Evolutionary conservation across 2,113 vertebrate species (phyloP), one percentile per base, ranked within the genome.

Genomic region (Zapus hudsonius): DNA sequence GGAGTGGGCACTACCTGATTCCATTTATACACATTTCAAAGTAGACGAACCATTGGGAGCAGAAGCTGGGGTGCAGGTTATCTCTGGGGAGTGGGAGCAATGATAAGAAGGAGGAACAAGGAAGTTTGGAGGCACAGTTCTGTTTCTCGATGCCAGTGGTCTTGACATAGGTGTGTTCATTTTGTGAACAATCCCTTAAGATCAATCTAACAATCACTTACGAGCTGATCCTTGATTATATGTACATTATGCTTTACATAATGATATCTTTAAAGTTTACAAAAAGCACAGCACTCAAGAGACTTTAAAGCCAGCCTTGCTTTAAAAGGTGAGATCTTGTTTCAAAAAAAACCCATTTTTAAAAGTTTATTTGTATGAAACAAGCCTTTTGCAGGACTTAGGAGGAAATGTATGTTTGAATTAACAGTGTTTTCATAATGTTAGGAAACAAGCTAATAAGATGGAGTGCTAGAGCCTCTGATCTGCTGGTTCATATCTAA

Each of bases 401-500:
- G 69, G 80, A 63, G 79, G 79, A 96, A 96, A 67, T 33, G 64
- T 83, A 92, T 15, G 55, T 40, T 36, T 93, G 80, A 95, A 94
- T 95, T 81, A 90, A 90, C 63, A 73, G 31, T 69, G 69, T 96
- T 97, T 97, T 92, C 64, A 81, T 47, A 89, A 72, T 78, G n/a
- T n/a, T 7, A 23, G 55, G 80, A 69, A 81, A 95, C 36, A 89
- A 95, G 90, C 36, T 83, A 20, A 55, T 80, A 63, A 82, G 84
- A 95, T 94, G n/a, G 55, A 94, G 90, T 72, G 95, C 44, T 93
- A 76, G 3, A 96, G 94, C 93, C 38, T 3, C 0, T 22, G 92
- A 38, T 17, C 67, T 44, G 69, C 92, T 96, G 92, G 84, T 52
- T 95, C 94, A 96, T 81, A n/a, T 98, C 85, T 89, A 55, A 86